Evolutionary conservation across 2,113 vertebrate genomes (phyloP), one percentile per base, ranked within the genome.

Genomic region (Dinomys branickii): DNA sequence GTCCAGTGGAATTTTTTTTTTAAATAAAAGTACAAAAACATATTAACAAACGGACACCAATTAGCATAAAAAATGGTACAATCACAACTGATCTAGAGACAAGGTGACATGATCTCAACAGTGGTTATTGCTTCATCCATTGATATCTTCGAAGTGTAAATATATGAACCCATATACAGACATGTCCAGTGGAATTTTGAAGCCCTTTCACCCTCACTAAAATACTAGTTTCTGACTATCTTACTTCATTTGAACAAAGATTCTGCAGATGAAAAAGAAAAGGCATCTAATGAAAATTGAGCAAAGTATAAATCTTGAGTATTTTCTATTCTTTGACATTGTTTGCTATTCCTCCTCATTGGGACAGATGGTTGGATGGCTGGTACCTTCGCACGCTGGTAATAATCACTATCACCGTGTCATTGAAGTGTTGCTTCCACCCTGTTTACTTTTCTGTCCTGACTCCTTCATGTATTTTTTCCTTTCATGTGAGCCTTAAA

Each of bases 371-470:
- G 93, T 77, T 94, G 67, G 20, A 90, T 97, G 92, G 96, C 94
- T 98, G 93, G 61, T 97, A 91, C 85, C 63, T 93, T 98, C 96
- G 96, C 96, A 88, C 88, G 89, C 50, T 59, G 84, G 95, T 97
- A 97, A 69, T 96, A 96, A 85, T 98, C 97, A 97, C 98, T 98
- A 98, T 97, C 97, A 97, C 92, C 30, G 11, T 98, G 98, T 97
- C 96, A 97, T 87, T 91, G 95, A 96, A 97, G 82, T 90, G 97
- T 81, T 95, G 58, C 90, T 97, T 98, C 97, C 92, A 89, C 97
- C 71, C 94, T 97, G 93, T 63, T 93, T 83, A n/a, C 93, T 97
- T 97, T 87, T 86, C n/a, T 97, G 94, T 73, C 24, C 61, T 92
- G 81, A 41, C 97, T 87, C 87, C 83, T 98, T 98, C 97, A 96